Evolutionary conservation across 2,888 invertebrate species (phyloP).

Genomic region (Sinelater perroti): DNA sequence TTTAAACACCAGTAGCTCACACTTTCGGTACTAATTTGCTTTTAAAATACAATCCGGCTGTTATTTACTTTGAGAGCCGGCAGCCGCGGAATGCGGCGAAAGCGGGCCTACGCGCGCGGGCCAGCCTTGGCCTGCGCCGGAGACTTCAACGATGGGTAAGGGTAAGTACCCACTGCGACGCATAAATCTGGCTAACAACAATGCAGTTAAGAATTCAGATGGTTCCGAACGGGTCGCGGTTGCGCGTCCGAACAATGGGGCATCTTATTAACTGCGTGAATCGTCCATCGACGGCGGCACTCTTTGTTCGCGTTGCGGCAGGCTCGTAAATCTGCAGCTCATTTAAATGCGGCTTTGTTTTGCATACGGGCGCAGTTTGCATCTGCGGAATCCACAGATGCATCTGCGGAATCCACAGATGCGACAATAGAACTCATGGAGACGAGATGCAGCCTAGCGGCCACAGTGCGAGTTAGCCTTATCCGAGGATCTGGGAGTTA

Average conservation of each 20-base stretch:
- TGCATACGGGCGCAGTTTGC: no score
- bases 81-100: neutral
- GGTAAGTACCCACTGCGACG: no score
- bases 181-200: constrained; percentile 32
- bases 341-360: constrained; percentile 44
- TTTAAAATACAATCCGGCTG: constrained; percentile 4
- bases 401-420: constrained; percentile 22
- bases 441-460: no score
- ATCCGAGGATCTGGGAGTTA: no score
- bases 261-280: constrained; percentile 37
- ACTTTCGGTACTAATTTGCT: constrained; percentile 1
- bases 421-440: no score
- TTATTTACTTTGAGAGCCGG: no score
- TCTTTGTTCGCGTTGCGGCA: constrained; percentile 18
- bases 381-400: constrained; percentile 8
- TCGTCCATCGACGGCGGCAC: constrained; percentile 26
- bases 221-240: constrained; percentile 26
- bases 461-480: no score
- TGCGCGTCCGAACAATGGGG: constrained; percentile 39
- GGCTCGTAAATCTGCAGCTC: constrained; percentile 39
- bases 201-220: constrained; percentile 31
- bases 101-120: no score
- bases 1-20: constrained; percentile 3
- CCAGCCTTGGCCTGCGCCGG: no score
- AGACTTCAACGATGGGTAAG: no score